These are phyloP conservation scores for Prolemur simus DNA, from an alignment of 2,113 vertebrate genomes.

Conservation along the genomic window DNA sequence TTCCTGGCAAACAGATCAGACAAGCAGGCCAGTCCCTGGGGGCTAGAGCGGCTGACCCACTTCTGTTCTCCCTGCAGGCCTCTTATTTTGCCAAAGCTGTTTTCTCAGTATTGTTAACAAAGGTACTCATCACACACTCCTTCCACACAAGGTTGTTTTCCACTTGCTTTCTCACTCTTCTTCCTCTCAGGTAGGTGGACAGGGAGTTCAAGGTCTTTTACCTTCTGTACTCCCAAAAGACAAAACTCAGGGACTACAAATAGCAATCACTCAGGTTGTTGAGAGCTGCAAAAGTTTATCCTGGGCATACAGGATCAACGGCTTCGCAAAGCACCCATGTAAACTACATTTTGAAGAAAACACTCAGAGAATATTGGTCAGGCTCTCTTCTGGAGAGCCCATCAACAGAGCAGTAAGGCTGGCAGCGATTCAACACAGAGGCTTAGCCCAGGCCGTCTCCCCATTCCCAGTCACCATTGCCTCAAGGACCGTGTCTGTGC, in stretches of 20 bases:
- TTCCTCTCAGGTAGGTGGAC: not conserved
- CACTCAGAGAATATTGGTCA: not conserved
- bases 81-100: not conserved
- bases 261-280: not conserved
- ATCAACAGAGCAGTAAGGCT: not conserved
- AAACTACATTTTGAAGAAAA: not conserved
- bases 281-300: not conserved
- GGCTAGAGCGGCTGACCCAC: not conserved
- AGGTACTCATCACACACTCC: not conserved
- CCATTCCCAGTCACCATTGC: not conserved
- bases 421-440: not conserved
- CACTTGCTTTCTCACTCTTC: not conserved
- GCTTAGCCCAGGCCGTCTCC: not conserved
- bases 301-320: not conserved
- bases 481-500: not conserved
- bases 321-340: not conserved
- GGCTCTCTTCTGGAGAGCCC: not conserved
- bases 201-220: not conserved
- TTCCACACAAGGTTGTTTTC: not conserved
- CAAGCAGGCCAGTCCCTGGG: not conserved
- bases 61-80: not conserved
- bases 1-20: not conserved
- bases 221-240: not conserved
- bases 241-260: not conserved
- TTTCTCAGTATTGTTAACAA: not conserved